phyloP scores from a whole-genome alignment of 2,113 vertebrate genomes.

The Patagioenas fasciata region DNA sequence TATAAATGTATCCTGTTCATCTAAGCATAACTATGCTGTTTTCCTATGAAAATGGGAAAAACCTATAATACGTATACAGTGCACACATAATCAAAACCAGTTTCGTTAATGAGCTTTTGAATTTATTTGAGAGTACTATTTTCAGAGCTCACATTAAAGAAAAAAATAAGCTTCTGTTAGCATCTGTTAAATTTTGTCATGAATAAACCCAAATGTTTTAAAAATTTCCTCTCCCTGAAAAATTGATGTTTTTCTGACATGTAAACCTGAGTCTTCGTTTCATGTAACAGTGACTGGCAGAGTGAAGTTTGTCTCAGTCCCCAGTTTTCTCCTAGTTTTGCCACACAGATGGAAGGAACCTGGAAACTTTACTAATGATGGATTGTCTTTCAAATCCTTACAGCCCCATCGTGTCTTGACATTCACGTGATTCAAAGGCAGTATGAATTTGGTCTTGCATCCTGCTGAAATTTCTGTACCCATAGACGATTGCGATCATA shows the following conservation, averaged over 20 bases:
- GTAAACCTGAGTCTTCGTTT: background rate
- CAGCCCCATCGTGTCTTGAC: background rate
- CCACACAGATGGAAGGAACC: background rate
- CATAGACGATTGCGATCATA: background rate
- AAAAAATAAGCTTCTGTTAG: background rate
- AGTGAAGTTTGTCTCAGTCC: background rate
- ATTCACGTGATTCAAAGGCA: background rate
- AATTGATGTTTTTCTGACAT: background rate
- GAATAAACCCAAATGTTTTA: background rate
- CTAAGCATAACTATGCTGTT: background rate
- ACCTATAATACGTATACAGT: background rate
- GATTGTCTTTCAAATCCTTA: background rate
- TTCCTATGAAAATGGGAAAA: background rate
- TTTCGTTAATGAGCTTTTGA: background rate
- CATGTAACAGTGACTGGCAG: background rate
- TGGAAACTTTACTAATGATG: background rate
- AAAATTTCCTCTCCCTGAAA: background rate
- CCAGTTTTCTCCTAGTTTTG: background rate
- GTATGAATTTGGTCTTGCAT: background rate
- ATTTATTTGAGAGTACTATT: background rate
- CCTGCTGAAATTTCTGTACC: background rate
- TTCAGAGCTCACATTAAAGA: background rate
- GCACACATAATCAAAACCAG: background rate
- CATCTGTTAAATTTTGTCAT: background rate
- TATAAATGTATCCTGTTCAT: background rate